Evolutionary conservation across 23 tunicate species (phyloP).

Genomic region (Halocynthia aurantium): DNA sequence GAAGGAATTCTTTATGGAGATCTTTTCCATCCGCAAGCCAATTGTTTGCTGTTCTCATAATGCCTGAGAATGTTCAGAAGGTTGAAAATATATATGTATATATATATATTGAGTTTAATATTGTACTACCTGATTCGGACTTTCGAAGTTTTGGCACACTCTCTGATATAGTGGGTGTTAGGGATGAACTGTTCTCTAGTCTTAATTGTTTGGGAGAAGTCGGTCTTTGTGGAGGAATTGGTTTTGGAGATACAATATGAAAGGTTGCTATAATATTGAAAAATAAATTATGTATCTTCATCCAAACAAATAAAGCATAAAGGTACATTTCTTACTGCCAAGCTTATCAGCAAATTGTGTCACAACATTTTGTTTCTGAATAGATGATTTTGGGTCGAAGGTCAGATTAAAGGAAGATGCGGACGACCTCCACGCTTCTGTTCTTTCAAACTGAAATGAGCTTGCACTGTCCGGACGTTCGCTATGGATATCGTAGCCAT

Average conservation of each 20-base stretch:
- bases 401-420: constrained; percentile 41
- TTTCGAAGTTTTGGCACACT: too few relatives aligned
- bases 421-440: constrained; percentile 92
- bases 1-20: constrained; percentile 45
- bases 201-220: constrained; percentile 45
- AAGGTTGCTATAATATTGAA: background rate
- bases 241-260: constrained; percentile 9
- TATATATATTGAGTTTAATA: too few relatives aligned
- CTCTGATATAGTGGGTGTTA: too few relatives aligned
- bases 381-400: constrained; percentile 1
- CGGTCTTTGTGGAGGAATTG: constrained; percentile 79
- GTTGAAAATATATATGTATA: too few relatives aligned
- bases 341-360: background rate
- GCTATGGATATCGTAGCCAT: background rate
- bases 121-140: too few relatives aligned
- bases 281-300: background rate
- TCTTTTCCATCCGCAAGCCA: constrained; percentile 83
- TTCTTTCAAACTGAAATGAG: constrained; percentile 74
- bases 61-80: background rate
- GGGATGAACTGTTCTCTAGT: background rate
- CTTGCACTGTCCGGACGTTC: constrained; percentile 81
- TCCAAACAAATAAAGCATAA: background rate
- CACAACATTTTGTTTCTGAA: background rate
- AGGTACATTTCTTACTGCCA: background rate
- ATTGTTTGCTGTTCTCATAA: constrained; percentile 20